phyloP scores from a whole-genome alignment of 2,888 invertebrate genomes.

The Dione juno region DNA sequence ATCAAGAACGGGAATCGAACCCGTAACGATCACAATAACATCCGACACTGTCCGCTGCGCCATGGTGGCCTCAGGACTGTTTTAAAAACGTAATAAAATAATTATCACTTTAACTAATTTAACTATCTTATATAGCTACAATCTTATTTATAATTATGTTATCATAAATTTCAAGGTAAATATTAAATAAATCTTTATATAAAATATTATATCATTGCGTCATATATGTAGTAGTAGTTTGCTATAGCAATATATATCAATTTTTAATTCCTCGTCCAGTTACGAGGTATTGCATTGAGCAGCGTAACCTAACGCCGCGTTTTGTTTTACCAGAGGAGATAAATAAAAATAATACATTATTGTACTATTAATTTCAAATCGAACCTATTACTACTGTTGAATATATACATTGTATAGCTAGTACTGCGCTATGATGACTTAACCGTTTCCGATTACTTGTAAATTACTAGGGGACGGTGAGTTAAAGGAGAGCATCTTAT shows the following conservation, averaged over 20 bases:
- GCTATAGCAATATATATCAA: neutral
- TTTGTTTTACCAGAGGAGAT: neutral
- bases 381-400: neutral
- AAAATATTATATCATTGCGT: constrained; percentile 1
- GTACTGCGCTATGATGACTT: neutral
- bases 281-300: neutral
- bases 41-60: too few relatives aligned
- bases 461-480: constrained; percentile 1
- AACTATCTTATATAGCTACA: constrained; percentile 4
- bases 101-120: neutral
- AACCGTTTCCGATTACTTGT: neutral
- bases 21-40: too few relatives aligned
- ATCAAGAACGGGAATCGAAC: too few relatives aligned
- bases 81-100: neutral
- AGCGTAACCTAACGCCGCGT: neutral
- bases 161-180: constrained; percentile 17
- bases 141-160: constrained; percentile 1
- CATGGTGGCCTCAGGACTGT: too few relatives aligned
- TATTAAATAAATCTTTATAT: constrained; percentile 6
- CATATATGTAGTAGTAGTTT: neutral
- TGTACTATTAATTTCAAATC: neutral
- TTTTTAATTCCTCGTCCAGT: neutral
- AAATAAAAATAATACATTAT: neutral
- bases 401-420: too few relatives aligned
- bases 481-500: constrained; percentile 8